These are phyloP conservation scores for Leuctra nigra DNA, from an alignment of 2,888 invertebrate genomes.

Conservation along the genomic window DNA sequence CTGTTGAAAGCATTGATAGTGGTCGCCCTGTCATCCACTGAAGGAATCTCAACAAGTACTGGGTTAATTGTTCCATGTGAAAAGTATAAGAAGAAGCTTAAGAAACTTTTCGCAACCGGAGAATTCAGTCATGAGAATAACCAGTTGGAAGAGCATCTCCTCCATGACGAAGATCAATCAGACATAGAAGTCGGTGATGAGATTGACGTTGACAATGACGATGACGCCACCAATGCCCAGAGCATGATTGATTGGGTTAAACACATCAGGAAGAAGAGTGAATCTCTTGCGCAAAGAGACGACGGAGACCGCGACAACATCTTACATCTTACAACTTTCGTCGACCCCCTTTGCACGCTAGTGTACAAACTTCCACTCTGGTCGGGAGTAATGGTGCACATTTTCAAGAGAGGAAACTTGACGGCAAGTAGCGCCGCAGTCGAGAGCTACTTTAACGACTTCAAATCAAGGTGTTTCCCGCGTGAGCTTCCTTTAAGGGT, in stretches of 20 bases:
- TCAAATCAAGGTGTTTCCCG: too few species aligned
- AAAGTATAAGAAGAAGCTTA: not conserved
- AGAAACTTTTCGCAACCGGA: not conserved
- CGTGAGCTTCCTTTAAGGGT: slow-evolving; percentile 1
- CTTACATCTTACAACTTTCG: not conserved
- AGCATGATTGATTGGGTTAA: not conserved
- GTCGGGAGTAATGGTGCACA: not conserved
- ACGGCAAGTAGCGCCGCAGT: slow-evolving; percentile 5
- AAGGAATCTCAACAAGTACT: not conserved
- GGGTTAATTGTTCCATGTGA: slow-evolving; percentile 3
- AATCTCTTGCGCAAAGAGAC: not conserved
- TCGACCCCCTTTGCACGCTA: not conserved
- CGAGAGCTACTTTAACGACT: slow-evolving; percentile 8
- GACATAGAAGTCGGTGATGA: not conserved
- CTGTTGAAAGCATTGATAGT: not conserved
- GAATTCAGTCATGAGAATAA: not conserved
- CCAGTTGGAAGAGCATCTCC: too few species aligned
- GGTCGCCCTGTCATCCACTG: not conserved
- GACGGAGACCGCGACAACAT: slow-evolving; percentile 4
- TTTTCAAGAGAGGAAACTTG: not conserved
- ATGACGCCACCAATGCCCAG: not conserved
- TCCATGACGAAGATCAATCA: not conserved
- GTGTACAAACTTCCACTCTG: not conserved
- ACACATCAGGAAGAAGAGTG: slow-evolving; percentile 3
- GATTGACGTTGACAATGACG: too few species aligned